Evolutionary conservation across 2,797 vertebrate species (phyloP), one percentile per base, ranked within the genome.

Genomic region (Spinus pinus): DNA sequence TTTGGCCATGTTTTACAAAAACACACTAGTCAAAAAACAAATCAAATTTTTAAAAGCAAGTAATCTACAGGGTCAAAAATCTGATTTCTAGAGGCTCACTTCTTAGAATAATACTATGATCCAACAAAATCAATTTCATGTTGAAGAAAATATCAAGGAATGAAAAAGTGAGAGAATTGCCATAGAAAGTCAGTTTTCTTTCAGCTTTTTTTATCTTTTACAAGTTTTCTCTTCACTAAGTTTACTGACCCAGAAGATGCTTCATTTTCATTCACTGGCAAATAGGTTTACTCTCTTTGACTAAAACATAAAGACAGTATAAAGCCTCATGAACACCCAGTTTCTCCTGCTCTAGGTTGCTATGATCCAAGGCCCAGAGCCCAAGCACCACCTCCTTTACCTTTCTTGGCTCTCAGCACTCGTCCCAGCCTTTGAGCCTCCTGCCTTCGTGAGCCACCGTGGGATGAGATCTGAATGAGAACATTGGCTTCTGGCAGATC

Each of bases 391-490:
- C 4, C 21, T 54, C 35, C 35, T 66, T 94, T 96, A 99, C 99
- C 99, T 99, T 99, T 99, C 86, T 99, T 99, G 67, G 99, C 99
- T 96, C 99, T 98, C 78, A 99, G 97, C 46, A 99, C 99, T 94
- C 99, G 98, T n/a, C 99, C 99, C 64, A 99, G 97, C 41, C 99
- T 98, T 96, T 99, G 99, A 44, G 99, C 99, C 88, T 99, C 99
- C 96, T 99, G 99, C 54, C 99, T 97, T 31, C 99, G 98, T 24
- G 99, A 99, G n/a, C 99, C 99, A 18, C 99, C 99, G 0, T 99
- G 99, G 80, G 99, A 99, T 0, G 99, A 99, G 91, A 99, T 99
- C 98, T 99, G 99, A 94, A 99, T 99, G 81, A 99, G 97, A 75
- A 99, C 99, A 20, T 99, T 99, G 47, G 99, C 99, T 97, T 99